These are phyloP conservation scores for Zonotrichia leucophrys DNA, from an alignment of 2,113 vertebrate genomes.

Conservation along the genomic window DNA sequence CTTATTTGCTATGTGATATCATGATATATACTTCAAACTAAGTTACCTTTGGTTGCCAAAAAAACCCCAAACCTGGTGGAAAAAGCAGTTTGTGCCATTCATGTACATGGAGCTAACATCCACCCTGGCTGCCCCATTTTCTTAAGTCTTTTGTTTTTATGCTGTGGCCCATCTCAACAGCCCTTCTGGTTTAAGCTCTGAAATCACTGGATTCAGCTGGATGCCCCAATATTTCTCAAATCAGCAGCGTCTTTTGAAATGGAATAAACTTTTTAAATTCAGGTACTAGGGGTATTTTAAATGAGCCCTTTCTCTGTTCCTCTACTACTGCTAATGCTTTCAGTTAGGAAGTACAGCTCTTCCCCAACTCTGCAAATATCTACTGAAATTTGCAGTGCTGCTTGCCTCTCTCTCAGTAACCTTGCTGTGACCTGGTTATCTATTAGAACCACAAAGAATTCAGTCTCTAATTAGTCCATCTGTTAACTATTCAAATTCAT, in stretches of 20 bases:
- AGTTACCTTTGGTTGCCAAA: not conserved
- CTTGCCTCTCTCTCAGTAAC: slow-evolving; percentile 36
- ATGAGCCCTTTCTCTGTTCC: not conserved
- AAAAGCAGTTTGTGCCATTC: not conserved
- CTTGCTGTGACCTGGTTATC: slow-evolving; percentile 65
- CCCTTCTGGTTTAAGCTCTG: not conserved
- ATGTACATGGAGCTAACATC: not conserved
- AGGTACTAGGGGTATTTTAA: not conserved
- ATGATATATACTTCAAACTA: not conserved
- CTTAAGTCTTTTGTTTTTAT: not conserved
- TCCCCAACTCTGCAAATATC: slow-evolving; percentile 12
- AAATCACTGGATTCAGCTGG: not conserved
- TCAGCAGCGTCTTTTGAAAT: not conserved
- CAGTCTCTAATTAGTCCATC: slow-evolving; percentile 65
- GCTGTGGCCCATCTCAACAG: not conserved
- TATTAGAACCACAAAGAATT: slow-evolving; percentile 58
- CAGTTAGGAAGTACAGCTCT: slow-evolving; percentile 19
- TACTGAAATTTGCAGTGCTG: slow-evolving; percentile 10
- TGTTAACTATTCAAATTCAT: slow-evolving; percentile 68
- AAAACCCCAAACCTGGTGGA: not conserved
- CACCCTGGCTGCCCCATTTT: not conserved
- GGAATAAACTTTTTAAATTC: not conserved
- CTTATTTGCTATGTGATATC: not conserved
- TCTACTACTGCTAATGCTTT: not conserved
- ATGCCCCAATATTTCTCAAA: not conserved